Evolutionary conservation across 2,797 vertebrate species (phyloP).

Genomic region (Lycodopsis pacificus): DNA sequence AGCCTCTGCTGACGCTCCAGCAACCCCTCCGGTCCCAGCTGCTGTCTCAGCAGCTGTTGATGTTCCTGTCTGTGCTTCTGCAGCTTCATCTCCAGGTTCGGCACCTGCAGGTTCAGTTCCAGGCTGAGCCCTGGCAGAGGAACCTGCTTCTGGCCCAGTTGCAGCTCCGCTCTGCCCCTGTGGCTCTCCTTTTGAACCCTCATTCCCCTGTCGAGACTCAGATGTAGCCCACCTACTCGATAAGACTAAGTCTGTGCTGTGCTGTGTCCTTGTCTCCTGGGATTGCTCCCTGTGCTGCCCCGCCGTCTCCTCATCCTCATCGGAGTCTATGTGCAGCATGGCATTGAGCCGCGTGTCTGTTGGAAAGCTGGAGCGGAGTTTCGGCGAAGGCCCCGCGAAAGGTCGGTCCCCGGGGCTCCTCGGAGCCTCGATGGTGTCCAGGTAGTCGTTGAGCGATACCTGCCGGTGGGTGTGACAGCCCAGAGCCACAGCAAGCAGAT

Average conservation of each 20-base stretch:
- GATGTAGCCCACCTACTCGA: neutral
- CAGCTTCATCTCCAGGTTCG: neutral
- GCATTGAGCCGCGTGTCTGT: constrained; percentile 95
- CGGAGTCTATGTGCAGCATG: constrained; percentile 98
- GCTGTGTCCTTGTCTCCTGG: constrained; percentile 68
- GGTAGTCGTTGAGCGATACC: constrained; percentile 93
- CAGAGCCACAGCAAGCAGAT: constrained; percentile 60
- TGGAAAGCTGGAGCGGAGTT: constrained; percentile 95
- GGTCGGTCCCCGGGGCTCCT: constrained; percentile 80
- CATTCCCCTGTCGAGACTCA: constrained; percentile 30
- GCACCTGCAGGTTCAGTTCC: constrained; percentile 1
- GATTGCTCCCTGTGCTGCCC: constrained; percentile 79
- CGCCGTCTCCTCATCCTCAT: constrained; percentile 93
- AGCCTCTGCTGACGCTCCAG: neutral
- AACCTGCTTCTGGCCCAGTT: constrained; percentile 30
- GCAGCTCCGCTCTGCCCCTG: constrained; percentile 3
- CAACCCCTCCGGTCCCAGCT: neutral
- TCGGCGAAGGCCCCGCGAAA: constrained; percentile 87
- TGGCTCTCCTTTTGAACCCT: constrained; percentile 11
- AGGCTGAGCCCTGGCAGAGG: constrained; percentile 22
- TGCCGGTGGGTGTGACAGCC: constrained; percentile 85
- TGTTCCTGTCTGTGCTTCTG: constrained; percentile 12
- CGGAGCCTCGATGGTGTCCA: constrained; percentile 88
- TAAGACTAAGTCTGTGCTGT: constrained; percentile 62
- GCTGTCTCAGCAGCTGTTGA: neutral